Conservation (phyloP, 2,888 invertebrate species). For the Plebejus argus region DNA sequence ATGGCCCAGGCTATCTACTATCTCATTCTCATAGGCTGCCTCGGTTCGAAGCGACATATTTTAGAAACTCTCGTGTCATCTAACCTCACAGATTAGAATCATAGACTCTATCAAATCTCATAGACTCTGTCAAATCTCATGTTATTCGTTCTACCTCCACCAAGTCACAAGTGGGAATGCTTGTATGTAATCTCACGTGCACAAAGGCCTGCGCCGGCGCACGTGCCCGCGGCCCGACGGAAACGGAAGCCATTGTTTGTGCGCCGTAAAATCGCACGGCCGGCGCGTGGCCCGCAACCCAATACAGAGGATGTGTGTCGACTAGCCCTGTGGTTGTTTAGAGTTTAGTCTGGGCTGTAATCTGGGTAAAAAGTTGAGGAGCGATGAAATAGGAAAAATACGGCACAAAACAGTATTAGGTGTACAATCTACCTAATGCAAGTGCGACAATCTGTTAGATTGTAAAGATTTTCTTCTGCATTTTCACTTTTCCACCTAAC, state of each 20-base stretch:
- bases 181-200: conserved; percentile 23
- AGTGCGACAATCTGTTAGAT: too few relatives aligned
- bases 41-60: too few relatives aligned
- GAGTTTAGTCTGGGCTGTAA: neutral
- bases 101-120: too few relatives aligned
- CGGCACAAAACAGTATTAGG: too few relatives aligned
- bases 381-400: neutral
- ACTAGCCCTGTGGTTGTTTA: neutral
- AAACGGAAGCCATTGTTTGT: conserved; percentile 64
- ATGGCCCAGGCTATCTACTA: too few relatives aligned
- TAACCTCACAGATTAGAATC: too few relatives aligned
- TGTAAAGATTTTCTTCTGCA: too few relatives aligned
- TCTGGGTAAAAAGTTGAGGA: neutral
- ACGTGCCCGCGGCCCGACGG: conserved; percentile 61
- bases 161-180: conserved; percentile 1
- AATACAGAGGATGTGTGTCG: conserved; percentile 45
- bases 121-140: neutral
- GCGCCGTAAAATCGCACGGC: conserved; percentile 54
- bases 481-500: too few relatives aligned
- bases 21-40: too few relatives aligned
- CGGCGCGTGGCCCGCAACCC: conserved; percentile 40
- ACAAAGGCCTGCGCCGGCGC: conserved; percentile 39
- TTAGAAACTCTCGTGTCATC: too few relatives aligned
- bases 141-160: neutral
- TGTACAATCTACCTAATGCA: too few relatives aligned